Conservation (phyloP, 2,888 invertebrate species). For the Tiliacea citrago region DNA sequence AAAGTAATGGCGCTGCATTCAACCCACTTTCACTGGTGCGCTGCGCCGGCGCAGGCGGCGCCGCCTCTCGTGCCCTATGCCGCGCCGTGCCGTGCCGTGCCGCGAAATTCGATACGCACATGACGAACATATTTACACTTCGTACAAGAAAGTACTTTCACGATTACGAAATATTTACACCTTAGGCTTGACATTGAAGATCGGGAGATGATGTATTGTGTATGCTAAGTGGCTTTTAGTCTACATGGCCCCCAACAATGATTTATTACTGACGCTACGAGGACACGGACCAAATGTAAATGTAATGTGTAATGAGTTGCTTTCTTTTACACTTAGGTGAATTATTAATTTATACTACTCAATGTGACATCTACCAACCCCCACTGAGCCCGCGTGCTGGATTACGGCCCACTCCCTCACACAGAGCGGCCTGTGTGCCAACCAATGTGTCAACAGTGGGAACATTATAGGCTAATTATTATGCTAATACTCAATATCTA, state of each 20-base stretch:
- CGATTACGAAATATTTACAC: constrained; percentile 67
- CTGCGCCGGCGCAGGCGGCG: constrained; percentile 71
- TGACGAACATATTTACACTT: constrained; percentile 55
- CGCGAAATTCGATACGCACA: constrained; percentile 60
- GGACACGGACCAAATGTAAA: constrained; percentile 11
- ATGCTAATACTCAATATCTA: not conserved
- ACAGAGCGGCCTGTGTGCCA: no score
- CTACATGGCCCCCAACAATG: constrained; percentile 21
- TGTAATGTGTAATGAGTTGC: constrained; percentile 15
- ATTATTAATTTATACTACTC: constrained; percentile 7
- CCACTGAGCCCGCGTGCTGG: no score
- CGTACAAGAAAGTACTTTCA: constrained; percentile 68
- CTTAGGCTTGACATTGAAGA: constrained; percentile 56
- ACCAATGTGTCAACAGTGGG: no score
- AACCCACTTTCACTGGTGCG: constrained; percentile 90
- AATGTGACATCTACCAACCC: not conserved
- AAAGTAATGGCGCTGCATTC: constrained; percentile 89
- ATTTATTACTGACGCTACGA: constrained; percentile 34
- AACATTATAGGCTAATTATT: no score
- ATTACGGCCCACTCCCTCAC: no score
- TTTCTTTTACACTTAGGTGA: constrained; percentile 13
- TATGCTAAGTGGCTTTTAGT: constrained; percentile 45
- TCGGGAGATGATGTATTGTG: constrained; percentile 40
- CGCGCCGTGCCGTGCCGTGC: constrained; percentile 21
- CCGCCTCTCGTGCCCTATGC: constrained; percentile 68